phyloP scores from a whole-genome alignment of 2,113 vertebrate genomes.

The Scortum barcoo region DNA sequence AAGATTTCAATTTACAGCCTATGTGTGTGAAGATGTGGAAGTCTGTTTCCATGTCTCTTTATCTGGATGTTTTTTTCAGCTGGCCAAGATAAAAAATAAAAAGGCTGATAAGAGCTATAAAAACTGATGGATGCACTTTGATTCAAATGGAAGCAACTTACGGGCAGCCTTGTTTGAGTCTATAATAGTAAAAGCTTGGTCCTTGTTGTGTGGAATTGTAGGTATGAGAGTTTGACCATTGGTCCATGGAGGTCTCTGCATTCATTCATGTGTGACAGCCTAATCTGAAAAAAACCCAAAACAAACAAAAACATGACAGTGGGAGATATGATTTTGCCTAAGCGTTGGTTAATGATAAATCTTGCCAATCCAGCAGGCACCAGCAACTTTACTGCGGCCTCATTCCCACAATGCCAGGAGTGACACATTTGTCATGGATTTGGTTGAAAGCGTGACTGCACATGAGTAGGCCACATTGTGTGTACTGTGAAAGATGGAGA shows the following conservation, averaged over 20 bases:
- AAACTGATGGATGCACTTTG: background rate
- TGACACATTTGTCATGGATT: background rate
- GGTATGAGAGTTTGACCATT: background rate
- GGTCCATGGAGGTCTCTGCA: background rate
- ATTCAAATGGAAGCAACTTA: background rate
- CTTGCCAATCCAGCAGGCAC: background rate
- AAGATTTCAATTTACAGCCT: background rate
- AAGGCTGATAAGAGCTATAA: background rate
- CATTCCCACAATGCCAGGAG: background rate
- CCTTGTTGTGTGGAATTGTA: background rate
- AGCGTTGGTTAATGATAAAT: background rate
- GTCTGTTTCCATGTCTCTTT: background rate
- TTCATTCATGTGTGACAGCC: background rate
- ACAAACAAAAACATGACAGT: background rate
- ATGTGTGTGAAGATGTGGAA: background rate
- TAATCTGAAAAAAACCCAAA: background rate
- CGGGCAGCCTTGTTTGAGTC: background rate
- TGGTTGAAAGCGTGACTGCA: background rate
- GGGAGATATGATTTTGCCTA: background rate
- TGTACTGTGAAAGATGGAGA: background rate
- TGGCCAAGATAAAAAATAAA: background rate
- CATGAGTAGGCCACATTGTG: background rate
- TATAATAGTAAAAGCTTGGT: background rate
- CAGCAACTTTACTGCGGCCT: background rate
- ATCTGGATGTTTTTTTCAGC: background rate